A percentile compares a stretch with the other conserved stretches of the same genome.
Conservation (phyloP, 2,888 invertebrate species). For the Actias luna region DNA sequence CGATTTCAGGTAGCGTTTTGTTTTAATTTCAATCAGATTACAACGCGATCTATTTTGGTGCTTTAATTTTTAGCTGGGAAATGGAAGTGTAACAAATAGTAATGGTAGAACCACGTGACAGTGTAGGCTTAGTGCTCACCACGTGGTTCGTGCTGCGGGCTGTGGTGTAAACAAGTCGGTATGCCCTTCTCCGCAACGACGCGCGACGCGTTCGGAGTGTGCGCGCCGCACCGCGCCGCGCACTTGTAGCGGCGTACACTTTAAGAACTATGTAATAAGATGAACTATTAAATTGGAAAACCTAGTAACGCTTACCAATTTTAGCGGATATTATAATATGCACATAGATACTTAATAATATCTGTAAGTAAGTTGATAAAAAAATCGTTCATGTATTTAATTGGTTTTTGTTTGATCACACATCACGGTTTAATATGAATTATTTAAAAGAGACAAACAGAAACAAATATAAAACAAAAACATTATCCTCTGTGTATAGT, state of each 20-base stretch:
- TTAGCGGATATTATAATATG: neutral
- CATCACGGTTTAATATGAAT: no score
- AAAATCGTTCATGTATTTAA: neutral
- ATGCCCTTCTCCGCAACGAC: slow-evolving; percentile 50
- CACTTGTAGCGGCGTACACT: slow-evolving; percentile 22
- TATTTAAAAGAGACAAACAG: no score
- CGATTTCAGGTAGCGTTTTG: slow-evolving; percentile 74
- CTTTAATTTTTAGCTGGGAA: slow-evolving; percentile 38
- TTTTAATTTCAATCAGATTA: slow-evolving; percentile 69
- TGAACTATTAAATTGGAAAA: neutral
- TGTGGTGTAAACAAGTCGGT: slow-evolving; percentile 67
- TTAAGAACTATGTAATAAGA: neutral
- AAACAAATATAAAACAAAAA: no score
- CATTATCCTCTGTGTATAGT: no score
- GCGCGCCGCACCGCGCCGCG: slow-evolving; percentile 27
- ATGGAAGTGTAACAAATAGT: slow-evolving; percentile 46
- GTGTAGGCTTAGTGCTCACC: slow-evolving; percentile 56
- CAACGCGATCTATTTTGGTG: slow-evolving; percentile 45
- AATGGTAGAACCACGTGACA: slow-evolving; percentile 67
- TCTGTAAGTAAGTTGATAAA: neutral
- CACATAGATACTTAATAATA: neutral
- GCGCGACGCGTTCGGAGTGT: slow-evolving; percentile 36
- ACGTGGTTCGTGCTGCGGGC: slow-evolving; percentile 59
- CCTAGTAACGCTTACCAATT: neutral
- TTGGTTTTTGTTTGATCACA: neutral